A percentile compares a stretch with the other conserved stretches of the same genome.
Conservation (phyloP, 2,113 vertebrate species). For the Tricholaema leucomelas region DNA sequence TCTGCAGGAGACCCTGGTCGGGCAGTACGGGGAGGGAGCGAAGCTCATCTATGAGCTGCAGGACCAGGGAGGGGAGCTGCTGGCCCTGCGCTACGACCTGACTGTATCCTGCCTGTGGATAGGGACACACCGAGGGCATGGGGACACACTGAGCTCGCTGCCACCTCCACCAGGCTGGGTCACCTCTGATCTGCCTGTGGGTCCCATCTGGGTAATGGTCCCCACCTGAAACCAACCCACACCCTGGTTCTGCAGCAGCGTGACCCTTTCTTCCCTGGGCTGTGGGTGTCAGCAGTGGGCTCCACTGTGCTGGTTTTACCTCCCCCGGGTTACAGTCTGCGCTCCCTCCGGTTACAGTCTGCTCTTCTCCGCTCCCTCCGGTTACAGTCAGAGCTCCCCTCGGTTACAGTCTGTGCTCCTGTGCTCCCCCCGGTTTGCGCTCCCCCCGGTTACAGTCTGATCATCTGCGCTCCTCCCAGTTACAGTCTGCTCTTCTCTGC, state of each 20-base stretch:
- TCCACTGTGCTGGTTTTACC: not conserved
- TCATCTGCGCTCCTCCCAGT: no score
- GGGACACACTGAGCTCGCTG: not conserved
- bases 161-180: no score
- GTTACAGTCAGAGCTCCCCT: no score
- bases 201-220: fast-evolving
- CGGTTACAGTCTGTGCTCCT: no score
- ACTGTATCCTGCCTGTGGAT: conserved; percentile 86
- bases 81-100: conserved; percentile 95
- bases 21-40: conserved; percentile 88
- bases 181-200: fast-evolving
- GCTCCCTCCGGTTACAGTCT: no score
- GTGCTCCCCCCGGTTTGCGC: no score
- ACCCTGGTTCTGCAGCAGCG: not conserved
- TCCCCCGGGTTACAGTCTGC: no score
- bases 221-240: not conserved
- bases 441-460: no score
- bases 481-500: no score
- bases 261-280: fast-evolving
- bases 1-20: conserved; percentile 84
- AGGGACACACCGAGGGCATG: not conserved
- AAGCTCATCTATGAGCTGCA: conserved; percentile 94
- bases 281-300: no score
- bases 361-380: no score
- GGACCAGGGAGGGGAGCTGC: conserved; percentile 95